phyloP scores from a whole-genome alignment of 2,888 invertebrate genomes.

The Automeris io region DNA sequence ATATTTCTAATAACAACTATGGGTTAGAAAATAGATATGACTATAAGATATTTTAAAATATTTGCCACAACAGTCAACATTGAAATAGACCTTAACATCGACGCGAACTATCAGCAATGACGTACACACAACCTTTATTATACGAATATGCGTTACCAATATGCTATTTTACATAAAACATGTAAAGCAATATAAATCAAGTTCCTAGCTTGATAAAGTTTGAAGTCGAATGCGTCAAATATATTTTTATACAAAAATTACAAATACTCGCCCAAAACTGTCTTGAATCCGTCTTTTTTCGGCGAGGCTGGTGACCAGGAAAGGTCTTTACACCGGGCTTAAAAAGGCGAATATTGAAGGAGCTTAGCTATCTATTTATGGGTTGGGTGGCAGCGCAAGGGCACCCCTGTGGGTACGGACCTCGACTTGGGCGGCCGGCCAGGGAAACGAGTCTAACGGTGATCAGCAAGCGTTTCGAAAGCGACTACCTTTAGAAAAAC shows the following conservation, averaged over 20 bases:
- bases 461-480: too few species aligned
- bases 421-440: too few species aligned
- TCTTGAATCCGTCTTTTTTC: too few species aligned
- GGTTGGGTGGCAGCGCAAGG: too few species aligned
- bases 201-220: constrained; percentile 20
- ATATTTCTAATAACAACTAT: not conserved
- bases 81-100: constrained; percentile 27
- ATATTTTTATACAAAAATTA: constrained; percentile 17
- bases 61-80: constrained; percentile 44
- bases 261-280: not conserved
- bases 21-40: constrained; percentile 8
- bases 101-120: constrained; percentile 6
- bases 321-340: too few species aligned
- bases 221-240: constrained; percentile 6
- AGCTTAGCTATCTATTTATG: too few species aligned
- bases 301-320: too few species aligned
- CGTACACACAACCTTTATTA: constrained; percentile 52
- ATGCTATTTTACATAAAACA: constrained; percentile 10
- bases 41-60: constrained; percentile 15
- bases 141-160: constrained; percentile 21
- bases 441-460: too few species aligned
- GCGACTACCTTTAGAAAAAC: too few species aligned
- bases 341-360: too few species aligned
- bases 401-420: too few species aligned
- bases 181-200: constrained; percentile 15